These are phyloP conservation scores for Erythrocercus mccallii DNA, from an alignment of 2,113 vertebrate species.

Conservation along the genomic window DNA sequence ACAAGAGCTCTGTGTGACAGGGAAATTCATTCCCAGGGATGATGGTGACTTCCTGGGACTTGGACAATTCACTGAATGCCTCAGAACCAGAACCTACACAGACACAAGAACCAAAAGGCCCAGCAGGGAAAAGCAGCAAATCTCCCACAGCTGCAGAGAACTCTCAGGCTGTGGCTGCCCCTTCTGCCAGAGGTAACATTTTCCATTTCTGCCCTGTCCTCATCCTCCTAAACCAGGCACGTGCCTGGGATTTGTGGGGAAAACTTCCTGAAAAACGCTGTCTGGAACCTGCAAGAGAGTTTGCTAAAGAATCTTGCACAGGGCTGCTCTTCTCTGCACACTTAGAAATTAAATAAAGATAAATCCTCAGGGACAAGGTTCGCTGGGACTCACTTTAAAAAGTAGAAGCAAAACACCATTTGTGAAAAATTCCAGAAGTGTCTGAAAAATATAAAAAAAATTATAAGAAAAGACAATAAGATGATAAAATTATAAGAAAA, in stretches of 20 bases:
- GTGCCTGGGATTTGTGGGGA: not conserved
- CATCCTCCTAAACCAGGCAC: not conserved
- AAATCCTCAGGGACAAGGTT: not conserved
- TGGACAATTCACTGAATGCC: slow-evolving; percentile 65
- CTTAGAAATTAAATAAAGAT: not conserved
- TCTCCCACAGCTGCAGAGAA: not conserved
- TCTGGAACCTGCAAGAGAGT: not conserved
- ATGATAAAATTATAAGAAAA: not conserved
- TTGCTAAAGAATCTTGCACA: not conserved
- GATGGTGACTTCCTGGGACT: slow-evolving; percentile 79
- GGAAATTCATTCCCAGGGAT: slow-evolving; percentile 58
- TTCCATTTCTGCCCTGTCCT: not conserved
- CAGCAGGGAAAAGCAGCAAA: not conserved
- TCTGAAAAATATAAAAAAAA: not conserved
- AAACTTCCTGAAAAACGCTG: not conserved
- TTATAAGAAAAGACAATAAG: not conserved
- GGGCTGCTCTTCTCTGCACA: not conserved
- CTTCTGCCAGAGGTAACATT: slow-evolving; percentile 71
- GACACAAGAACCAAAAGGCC: not conserved
- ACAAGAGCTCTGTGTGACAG: not conserved
- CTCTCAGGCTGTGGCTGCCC: slow-evolving; percentile 6
- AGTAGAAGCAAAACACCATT: not conserved
- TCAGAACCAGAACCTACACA: not conserved
- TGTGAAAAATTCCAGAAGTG: not conserved
- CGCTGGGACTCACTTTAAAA: not conserved